Base-by-base conservation (phyloP, 2,113 vertebrate species). In the Hassar affinis region DNA sequence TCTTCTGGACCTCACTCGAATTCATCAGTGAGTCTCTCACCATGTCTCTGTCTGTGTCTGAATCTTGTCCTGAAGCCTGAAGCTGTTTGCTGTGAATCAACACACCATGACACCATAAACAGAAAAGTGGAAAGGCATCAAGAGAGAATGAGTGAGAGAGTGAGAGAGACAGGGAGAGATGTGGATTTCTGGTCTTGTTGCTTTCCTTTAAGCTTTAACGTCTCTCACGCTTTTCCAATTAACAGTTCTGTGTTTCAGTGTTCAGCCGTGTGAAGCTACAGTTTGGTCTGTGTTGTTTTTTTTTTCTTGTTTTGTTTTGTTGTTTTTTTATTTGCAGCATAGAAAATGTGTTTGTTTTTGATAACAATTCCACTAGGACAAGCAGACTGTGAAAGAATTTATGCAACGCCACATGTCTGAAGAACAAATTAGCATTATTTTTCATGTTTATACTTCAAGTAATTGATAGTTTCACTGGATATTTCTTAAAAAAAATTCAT, bases 61-160 rank as follows among this genome's bases (percentile, higher is more conserved):
- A 49, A 61, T 75, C 35, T 74, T 82, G 57, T 86, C 85, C 91
- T 87, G 85, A 83, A 91, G 90, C 91, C 83, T 74, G 84, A 88
- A 91, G 92, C 92, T 91, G 90, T 90, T 74, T 93, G 89, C 86
- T 71, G 81, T 86, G 76, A 86, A 86, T 88, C 62, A 86, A 88
- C 86, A 68, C 77, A 90, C 87, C 78, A 84, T 82, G 88, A 88
- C 88, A 79, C 77, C 77, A 79, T 35, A 45, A 82, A 61, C 49
- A 59, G 42, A 74, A 64, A 82, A 45, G 68, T 52, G 54, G 33
- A 82, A 30, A 77, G 51, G 20, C 52, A 59, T n/a, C 42, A 9
- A 17, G 35, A 62, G 33, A 56, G 51, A 51, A 56, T 17, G 45
- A 66, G 74, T 78, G 72, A 64, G 56, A 82, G n/a, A 61, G 11